Evolutionary conservation across 2,888 invertebrate genomes (phyloP).

Genomic region (Coleophora deauratella): DNA sequence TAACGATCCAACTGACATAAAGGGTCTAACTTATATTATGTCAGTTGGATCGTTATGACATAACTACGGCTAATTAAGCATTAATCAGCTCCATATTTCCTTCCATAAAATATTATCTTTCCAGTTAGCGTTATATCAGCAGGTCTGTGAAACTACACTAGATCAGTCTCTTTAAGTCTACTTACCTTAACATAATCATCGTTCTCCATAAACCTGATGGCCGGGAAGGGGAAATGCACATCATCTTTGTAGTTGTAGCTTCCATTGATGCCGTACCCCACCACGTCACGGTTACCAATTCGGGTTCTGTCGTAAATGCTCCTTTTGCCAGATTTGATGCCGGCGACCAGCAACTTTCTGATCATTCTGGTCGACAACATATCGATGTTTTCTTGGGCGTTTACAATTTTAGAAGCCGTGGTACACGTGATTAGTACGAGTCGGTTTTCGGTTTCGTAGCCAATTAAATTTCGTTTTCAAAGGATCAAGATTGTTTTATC

Average conservation of each 20-base stretch:
- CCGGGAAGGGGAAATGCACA: constrained; percentile 75
- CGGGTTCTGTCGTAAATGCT: constrained; percentile 13
- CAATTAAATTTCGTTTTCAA: no score
- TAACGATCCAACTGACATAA: neutral
- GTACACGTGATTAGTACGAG: no score
- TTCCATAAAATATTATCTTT: no score
- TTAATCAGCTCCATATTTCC: neutral
- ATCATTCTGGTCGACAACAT: neutral
- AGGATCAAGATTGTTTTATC: no score
- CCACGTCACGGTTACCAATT: constrained; percentile 78
- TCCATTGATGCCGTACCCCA: constrained; percentile 78
- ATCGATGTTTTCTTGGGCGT: no score
- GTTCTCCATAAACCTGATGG: constrained; percentile 76
- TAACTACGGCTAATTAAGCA: no score
- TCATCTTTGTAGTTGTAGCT: constrained; percentile 73
- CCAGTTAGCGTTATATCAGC: no score
- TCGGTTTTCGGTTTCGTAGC: no score
- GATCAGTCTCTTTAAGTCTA: no score
- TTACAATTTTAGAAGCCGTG: no score
- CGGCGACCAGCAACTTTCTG: neutral
- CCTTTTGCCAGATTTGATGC: constrained; percentile 6
- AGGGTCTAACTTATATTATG: neutral
- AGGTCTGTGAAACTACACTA: no score
- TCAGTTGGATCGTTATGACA: no score
- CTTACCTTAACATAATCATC: constrained; percentile 72